These are phyloP conservation scores for Styela plicata DNA, from an alignment of 23 tunicate species.

Conservation along the genomic window DNA sequence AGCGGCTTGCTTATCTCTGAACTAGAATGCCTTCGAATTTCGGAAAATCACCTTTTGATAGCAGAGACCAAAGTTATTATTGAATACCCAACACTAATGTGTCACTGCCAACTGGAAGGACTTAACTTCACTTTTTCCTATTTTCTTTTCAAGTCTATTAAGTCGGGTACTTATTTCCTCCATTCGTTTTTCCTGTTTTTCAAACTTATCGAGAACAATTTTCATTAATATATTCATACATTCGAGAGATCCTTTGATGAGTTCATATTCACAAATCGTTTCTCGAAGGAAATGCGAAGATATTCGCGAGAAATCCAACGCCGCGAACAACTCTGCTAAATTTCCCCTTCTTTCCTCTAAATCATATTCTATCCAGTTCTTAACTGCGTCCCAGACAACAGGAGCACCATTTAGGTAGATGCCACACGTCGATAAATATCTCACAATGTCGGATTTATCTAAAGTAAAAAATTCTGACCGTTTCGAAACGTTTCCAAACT, in stretches of 20 bases:
- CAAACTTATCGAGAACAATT: not conserved
- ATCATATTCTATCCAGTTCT: not conserved
- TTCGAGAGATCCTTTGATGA: not conserved
- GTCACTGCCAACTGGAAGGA: too few relatives aligned
- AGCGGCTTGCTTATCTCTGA: too few relatives aligned
- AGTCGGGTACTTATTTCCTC: not conserved
- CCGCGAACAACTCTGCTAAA: not conserved
- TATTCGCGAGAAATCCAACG: too few relatives aligned
- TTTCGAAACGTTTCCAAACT: not conserved
- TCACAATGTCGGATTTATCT: not conserved
- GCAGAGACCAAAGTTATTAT: too few relatives aligned
- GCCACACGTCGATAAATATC: too few relatives aligned
- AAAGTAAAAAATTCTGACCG: not conserved
- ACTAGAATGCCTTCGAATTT: too few relatives aligned
- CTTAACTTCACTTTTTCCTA: too few relatives aligned
- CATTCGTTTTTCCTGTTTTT: not conserved
- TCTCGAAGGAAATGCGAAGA: not conserved
- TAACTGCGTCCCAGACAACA: not conserved
- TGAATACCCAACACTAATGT: too few relatives aligned
- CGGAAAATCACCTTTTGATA: too few relatives aligned
- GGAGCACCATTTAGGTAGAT: too few relatives aligned
- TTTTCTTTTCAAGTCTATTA: not conserved
- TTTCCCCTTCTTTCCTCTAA: not conserved
- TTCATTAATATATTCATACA: not conserved
- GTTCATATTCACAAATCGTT: not conserved